Evolutionary conservation across 2,888 invertebrate species (phyloP).

Genomic region (Xanthorhoe spadicearia): DNA sequence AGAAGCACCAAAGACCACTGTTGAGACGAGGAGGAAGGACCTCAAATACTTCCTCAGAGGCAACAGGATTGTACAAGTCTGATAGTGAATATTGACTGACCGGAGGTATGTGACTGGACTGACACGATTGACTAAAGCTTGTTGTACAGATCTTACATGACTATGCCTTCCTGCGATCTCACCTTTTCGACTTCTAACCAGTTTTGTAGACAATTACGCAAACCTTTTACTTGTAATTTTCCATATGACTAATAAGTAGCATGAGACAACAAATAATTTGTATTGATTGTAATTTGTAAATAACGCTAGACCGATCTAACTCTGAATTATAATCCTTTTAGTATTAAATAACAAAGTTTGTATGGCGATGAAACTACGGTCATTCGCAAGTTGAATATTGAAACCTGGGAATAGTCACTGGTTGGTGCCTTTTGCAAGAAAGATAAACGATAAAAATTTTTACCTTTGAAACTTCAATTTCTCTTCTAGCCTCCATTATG

Average conservation of each 20-base stretch:
- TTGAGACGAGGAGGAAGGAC: slow-evolving; percentile 71
- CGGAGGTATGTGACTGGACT: slow-evolving; percentile 42
- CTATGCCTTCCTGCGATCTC: slow-evolving; percentile 39
- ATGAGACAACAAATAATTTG: background rate
- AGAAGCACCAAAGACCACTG: slow-evolving; percentile 56
- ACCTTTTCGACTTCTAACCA: slow-evolving; percentile 10
- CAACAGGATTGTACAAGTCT: slow-evolving; percentile 80
- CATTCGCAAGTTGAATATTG: too few species aligned
- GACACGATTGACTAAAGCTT: slow-evolving; percentile 42
- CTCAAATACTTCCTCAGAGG: slow-evolving; percentile 77
- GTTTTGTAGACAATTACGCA: slow-evolving; percentile 29
- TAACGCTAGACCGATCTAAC: background rate
- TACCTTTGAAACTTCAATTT: too few species aligned
- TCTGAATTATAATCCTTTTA: background rate
- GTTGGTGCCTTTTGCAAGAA: too few species aligned
- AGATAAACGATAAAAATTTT: too few species aligned
- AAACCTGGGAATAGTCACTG: too few species aligned
- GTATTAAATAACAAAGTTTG: too few species aligned
- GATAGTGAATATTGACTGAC: slow-evolving; percentile 65
- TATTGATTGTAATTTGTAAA: slow-evolving; percentile 5
- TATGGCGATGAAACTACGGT: too few species aligned
- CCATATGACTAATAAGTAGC: background rate
- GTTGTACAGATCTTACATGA: slow-evolving; percentile 33
- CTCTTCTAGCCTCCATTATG: too few species aligned
- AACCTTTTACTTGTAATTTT: slow-evolving; percentile 31